Evolutionary conservation across 2,113 vertebrate genomes (phyloP), one percentile per base, ranked within the genome.

Genomic region (Scalopus aquaticus): DNA sequence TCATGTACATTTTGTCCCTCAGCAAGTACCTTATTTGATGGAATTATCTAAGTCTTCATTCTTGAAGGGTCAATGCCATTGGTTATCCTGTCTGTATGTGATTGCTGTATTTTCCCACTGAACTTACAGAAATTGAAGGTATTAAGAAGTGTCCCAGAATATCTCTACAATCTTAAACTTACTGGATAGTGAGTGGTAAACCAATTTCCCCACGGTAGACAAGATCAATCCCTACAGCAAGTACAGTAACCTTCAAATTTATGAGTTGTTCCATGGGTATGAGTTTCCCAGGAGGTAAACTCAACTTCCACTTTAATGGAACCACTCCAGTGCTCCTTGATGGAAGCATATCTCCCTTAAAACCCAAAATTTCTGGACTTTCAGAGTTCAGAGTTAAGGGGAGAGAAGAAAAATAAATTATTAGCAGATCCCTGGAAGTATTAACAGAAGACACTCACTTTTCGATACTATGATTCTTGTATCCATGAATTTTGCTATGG

Each of bases 91-190:
- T 54, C 26, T 56, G 0, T 35, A 64, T 67, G n/a, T 4, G 16
- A 17, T 49, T 91, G 24, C 44, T 91, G 1, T 16, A 22, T 30
- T 78, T 87, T 62, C 0, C 4, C 51, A 76, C 6, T 91, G 17
- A 88, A 60, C 80, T 62, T 78, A 90, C 2, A 85, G 32, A 84
- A 80, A 91, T 28, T 65, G 44, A 80, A 94, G 91, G 1, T 44
- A 70, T 10, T 72, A 86, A 46, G 22, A 64, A 80, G 15, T 46
- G 0, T 51, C 35, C 46, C 37, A 87, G 64, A 88, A 10, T 9
- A 84, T 74, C 35, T 46, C 24, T 77, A 24, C 19, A 51, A 49
- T 73, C 49, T n/a, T 56, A 9, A 85, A 3, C 6, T 7, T 37
- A 67, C 8, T 37, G 9, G 44, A 17, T 6, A 65, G 16, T 83